Base-by-base conservation (phyloP, 2,113 vertebrate species). In the Synchiropus splendidus region DNA sequence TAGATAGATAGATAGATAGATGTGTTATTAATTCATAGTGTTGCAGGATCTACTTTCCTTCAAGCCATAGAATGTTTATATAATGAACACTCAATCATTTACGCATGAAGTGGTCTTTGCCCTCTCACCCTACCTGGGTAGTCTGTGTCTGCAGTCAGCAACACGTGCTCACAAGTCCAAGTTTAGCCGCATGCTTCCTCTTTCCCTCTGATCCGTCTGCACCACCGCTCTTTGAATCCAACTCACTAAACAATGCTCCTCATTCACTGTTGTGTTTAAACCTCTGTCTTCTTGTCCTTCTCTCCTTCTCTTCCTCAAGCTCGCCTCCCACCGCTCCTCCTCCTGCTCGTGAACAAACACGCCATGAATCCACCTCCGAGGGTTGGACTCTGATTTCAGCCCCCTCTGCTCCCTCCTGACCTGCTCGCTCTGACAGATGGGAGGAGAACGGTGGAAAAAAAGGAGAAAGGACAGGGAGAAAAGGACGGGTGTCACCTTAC, bases 361-460 rank as follows among this genome's bases (percentile, higher is more conserved):
- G 2, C 52, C 41, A 54, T 43, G 62, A 70, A 63, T 74, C 65
- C 54, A 47, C 64, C 56, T 64, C 64, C 1, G 15, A 54, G 54
- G 54, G 36, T 52, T 6, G 27, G 18, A 61, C 74, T 74, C 74
- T 45, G 67, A 51, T 74, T 74, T 71, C 70, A 77, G 47, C 55
- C 53, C 51, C 57, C 42, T 4, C 39, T 10, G 18, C 32, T 41
- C 35, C 36, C 36, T 48, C 12, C 31, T 1, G 16, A 35, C 46
- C 27, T 35, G 52, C 42, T 42, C 50, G 9, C 30, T 48, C 53
- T 6, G 52, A 34, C 42, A 32, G 48, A 59, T 38, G 36, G 45
- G 58, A 44, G 64, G 61, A 65, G 54, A 41, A 49, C 47, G 49
- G 58, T 64, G 57, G 59, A 50, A 44, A 52, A 27, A 27, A 31